These are phyloP conservation scores for Acleris holmiana DNA, from an alignment of 2,888 invertebrate species.

Conservation along the genomic window DNA sequence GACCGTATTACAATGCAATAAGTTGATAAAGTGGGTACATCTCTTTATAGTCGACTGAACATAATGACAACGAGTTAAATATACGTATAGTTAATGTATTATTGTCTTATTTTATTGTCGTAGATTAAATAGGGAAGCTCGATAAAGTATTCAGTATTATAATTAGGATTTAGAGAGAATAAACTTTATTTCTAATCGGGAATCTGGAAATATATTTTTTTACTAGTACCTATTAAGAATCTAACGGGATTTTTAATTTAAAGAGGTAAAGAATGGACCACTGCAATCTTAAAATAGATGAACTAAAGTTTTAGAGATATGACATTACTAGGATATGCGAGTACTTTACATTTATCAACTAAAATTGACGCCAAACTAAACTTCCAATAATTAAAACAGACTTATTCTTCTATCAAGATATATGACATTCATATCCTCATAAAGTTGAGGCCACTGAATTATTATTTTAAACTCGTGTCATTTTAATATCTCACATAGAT, in stretches of 20 bases:
- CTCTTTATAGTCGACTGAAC: too few relatives aligned
- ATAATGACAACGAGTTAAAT: slow-evolving; percentile 32
- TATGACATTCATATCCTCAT: background rate
- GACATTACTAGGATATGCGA: slow-evolving; percentile 50
- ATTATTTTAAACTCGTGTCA: background rate
- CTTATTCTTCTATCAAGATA: background rate
- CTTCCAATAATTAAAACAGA: background rate
- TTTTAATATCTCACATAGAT: background rate
- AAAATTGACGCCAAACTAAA: background rate
- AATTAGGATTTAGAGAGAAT: slow-evolving; percentile 29
- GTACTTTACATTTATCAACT: slow-evolving; percentile 38
- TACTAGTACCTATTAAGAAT: slow-evolving; percentile 46
- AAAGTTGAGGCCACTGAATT: too few relatives aligned
- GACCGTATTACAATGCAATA: too few relatives aligned
- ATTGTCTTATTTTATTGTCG: slow-evolving; percentile 75
- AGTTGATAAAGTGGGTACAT: too few relatives aligned
- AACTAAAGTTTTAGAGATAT: slow-evolving; percentile 44
- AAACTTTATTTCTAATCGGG: slow-evolving; percentile 37
- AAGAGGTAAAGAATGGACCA: slow-evolving; percentile 67
- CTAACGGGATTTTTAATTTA: slow-evolving; percentile 47
- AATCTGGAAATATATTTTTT: slow-evolving; percentile 45
- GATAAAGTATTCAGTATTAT: slow-evolving; percentile 50
- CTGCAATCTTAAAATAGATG: slow-evolving; percentile 52
- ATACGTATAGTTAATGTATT: slow-evolving; percentile 46
- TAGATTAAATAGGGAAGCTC: slow-evolving; percentile 74